phyloP scores from a whole-genome alignment of 2,113 vertebrate genomes.

The Crocuta crocuta region DNA sequence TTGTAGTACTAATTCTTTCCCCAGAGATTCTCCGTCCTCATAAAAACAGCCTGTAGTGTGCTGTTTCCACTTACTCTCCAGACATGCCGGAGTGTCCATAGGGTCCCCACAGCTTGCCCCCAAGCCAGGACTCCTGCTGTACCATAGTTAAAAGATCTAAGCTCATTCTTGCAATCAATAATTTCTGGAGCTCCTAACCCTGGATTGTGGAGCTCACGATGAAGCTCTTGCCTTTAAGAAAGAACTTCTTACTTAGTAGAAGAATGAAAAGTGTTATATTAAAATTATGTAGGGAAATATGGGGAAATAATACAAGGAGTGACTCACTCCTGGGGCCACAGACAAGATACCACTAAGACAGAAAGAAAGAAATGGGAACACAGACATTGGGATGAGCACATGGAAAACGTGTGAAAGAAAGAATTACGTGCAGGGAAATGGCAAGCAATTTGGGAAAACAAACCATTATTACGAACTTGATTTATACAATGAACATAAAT shows the following conservation, averaged over 20 bases:
- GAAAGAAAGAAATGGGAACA: background rate
- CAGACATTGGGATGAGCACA: too few species aligned
- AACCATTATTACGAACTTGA: background rate
- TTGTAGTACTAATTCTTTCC: conserved; percentile 18
- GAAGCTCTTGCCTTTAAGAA: conserved; percentile 20
- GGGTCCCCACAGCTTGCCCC: background rate
- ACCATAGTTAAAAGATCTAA: background rate
- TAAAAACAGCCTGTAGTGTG: background rate
- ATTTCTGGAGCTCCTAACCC: background rate
- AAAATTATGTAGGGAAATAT: background rate
- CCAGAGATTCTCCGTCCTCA: background rate
- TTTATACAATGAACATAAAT: background rate
- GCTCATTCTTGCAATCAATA: background rate
- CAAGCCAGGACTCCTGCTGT: background rate
- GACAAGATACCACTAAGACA: background rate
- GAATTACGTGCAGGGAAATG: background rate
- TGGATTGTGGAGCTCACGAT: background rate
- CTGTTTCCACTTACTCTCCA: background rate
- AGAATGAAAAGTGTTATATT: background rate
- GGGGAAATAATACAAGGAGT: background rate
- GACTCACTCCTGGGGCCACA: background rate
- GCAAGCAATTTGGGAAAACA: background rate
- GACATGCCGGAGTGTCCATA: background rate
- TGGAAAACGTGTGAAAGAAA: background rate
- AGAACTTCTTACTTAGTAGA: background rate